Base-by-base conservation (phyloP, 2,888 invertebrate genomes). In the Lathronympha strigana region DNA sequence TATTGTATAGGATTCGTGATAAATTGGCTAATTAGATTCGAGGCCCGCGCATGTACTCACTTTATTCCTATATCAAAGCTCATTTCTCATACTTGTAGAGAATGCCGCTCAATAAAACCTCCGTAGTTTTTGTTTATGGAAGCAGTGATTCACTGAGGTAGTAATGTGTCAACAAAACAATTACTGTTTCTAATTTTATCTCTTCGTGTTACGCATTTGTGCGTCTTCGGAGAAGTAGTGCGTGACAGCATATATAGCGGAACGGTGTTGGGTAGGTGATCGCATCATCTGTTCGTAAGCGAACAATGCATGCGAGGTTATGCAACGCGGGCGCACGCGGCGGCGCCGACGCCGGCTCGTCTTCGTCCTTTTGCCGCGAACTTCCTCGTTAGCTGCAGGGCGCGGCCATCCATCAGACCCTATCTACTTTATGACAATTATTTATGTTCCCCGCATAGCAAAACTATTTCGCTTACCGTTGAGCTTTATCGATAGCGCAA, bases 341-440 rank as follows among this genome's bases (percentile, higher is more conserved):
- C 61, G 69, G 62, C 68, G 70, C 70, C 72, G 72, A 71, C 72
- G 72, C 60, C 55, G 70, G 72, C 74, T 77, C 77, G 77, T 78
- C 77, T 77, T 71, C 68, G 69, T 76, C 76, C 73, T 68, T 60
- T 38, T 53, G 31, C 57, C 45, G 51, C 71, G 74, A 72, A 77
- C 79, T 88, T 88, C 84, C 88, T 89, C 83, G 88, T 88, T 87
- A 87, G 79, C 72, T 71, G 74, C 76, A 72, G 73, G 71, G 73
- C 76, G 72, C 79, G 71, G 78, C 80, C 86, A 91, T 92, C 90
- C 88, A 88, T 90, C 91, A 90, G 79, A 69, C 77, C 75, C 83
- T 91, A 90, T 92, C 92, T 90, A 77, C 81, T 85, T 86, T 89
- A 90, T 91, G 91, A 92, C 90, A 92, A 90, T 90, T 88, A 92